Base-by-base conservation (phyloP, 2,113 vertebrate genomes). In the Sarotherodon lohbergeri region DNA sequence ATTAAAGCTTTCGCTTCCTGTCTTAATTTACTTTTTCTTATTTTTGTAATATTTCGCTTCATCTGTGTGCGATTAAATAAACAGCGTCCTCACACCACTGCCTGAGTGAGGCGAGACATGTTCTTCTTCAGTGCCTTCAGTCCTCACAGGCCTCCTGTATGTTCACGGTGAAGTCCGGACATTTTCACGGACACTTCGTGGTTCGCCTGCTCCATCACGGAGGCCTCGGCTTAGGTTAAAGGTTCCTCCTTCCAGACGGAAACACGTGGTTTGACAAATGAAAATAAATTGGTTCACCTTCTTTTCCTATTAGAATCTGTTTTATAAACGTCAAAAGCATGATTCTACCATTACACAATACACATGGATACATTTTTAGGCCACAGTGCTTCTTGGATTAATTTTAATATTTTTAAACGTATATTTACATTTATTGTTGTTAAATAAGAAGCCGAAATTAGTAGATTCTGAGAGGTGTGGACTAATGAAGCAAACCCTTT, bases 1-100 rank as follows among this genome's bases (percentile, higher is more conserved):
- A 1, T 59, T 0, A 32, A 59, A 59, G 27, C 56, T 32, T 59
- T 1, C 0, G 0, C 9, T 59, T 55, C 0, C 52, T 55, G 1
- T 55, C n/a, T 22, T 59, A 29, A 17, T 59, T 59, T 3, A 0
- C 56, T 5, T 59, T 32, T 59, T 5, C 24, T 57, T 59, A 57
- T 29, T 59, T 59, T 29, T 59, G 9, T 10, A 39, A 39, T 52
- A 52, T 19, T 8, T 59, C 5, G 27, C 24, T 29, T 57, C 55
- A 14, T 4, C 4, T 57, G 24, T 59, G 24, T 59, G 24, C 2
- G 13, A 3, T 59, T 59, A 59, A 59, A 59, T 59, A 59, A 59
- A 59, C 24, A 29, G 7, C 3, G 56, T 5, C 3, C 0, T 59
- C 1, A 59, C 56, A 29, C 13, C 56, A 3, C 56, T 59, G 24